Conservation (phyloP, 2,888 invertebrate species). For the Phrixothrix hirtus region DNA sequence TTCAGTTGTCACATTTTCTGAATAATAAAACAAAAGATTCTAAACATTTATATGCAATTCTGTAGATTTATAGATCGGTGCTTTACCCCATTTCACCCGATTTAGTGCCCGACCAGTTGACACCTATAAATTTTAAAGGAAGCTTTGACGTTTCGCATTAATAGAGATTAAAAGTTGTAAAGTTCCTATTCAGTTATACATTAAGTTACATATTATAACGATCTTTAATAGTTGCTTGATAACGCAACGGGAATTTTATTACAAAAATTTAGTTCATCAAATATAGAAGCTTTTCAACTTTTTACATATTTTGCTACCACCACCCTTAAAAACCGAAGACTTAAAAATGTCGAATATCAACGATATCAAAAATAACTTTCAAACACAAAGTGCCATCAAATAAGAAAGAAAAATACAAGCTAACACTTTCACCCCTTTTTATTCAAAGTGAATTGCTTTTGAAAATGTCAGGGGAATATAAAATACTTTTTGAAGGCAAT, state of each 20-base stretch:
- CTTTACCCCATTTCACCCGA: constrained; percentile 40
- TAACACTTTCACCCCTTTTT: background rate
- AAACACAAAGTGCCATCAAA: background rate
- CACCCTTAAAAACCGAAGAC: too few species aligned
- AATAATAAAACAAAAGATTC: constrained; percentile 42
- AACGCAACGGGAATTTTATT: constrained; percentile 13
- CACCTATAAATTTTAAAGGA: constrained; percentile 38
- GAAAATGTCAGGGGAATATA: background rate
- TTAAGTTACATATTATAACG: too few species aligned
- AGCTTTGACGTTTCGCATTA: constrained; percentile 32
- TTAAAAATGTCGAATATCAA: too few species aligned
- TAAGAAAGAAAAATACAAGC: background rate
- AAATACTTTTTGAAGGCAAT: background rate
- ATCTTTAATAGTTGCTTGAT: constrained; percentile 33
- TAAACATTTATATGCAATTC: constrained; percentile 36
- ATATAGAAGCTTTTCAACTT: background rate
- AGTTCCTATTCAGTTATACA: constrained; percentile 24
- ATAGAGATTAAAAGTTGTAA: constrained; percentile 36
- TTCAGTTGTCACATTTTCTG: constrained; percentile 37
- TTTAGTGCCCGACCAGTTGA: constrained; percentile 39
- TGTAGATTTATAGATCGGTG: constrained; percentile 37
- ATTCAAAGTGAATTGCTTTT: background rate
- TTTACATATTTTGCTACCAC: too few species aligned
- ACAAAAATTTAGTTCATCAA: too few species aligned
- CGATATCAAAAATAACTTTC: background rate